Evolutionary conservation across 2,797 vertebrate genomes (phyloP).

Genomic region (Poecilia wingei): DNA sequence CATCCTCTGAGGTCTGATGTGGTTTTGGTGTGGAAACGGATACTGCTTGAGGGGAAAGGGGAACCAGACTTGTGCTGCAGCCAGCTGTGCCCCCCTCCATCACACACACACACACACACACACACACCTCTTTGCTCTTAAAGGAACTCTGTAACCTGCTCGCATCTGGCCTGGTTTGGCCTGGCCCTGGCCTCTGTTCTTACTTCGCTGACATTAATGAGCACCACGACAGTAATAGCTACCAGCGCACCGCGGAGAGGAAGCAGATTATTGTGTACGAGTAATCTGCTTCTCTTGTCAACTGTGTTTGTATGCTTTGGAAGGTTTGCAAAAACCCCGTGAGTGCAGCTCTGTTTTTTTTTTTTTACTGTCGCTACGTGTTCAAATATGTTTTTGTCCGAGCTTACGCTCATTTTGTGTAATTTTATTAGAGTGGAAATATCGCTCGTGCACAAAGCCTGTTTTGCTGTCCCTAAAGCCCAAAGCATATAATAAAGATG

Average conservation of each 20-base stretch:
- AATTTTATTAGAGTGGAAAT: conserved; percentile 51
- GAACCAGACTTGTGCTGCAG: conserved; percentile 53
- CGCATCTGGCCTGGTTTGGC: conserved; percentile 68
- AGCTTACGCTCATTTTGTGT: conserved; percentile 30
- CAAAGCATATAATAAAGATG: conserved; percentile 74
- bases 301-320: conserved; percentile 30
- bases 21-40: conserved; percentile 69
- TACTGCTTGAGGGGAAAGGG: conserved; percentile 40
- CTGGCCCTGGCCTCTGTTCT: conserved; percentile 54
- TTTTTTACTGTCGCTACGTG: not conserved
- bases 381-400: conserved; percentile 13
- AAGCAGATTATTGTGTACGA: conserved; percentile 34
- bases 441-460: conserved; percentile 42
- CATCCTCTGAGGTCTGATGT: conserved; percentile 59
- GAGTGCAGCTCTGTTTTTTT: not conserved
- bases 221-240: conserved; percentile 62
- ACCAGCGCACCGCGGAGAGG: conserved; percentile 44
- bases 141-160: conserved; percentile 56
- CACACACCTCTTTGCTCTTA: not conserved
- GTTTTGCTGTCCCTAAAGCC: conserved; percentile 50
- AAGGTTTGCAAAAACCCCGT: conserved; percentile 9
- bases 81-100: conserved; percentile 54
- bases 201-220: conserved; percentile 67
- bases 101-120: not conserved
- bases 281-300: conserved; percentile 36